Base-by-base conservation (phyloP, 2,888 invertebrate species). In the Siphlonurus alternatus region DNA sequence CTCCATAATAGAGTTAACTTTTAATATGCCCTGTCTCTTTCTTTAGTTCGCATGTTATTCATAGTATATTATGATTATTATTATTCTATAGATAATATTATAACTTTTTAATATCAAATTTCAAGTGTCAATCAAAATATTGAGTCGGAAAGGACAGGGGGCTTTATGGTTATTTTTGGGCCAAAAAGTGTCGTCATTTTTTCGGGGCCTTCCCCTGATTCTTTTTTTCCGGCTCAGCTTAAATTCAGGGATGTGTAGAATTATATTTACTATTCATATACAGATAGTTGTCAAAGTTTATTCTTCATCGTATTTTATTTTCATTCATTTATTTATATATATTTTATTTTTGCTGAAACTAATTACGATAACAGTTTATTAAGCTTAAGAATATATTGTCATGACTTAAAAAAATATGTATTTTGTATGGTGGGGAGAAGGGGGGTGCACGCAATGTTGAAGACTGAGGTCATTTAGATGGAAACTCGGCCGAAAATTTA, bases 131-230 rank as follows among this genome's bases (percentile, higher is more conserved):
- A 68, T 68, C 68, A 68, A 65, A 65, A 66, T 64, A 66, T 59
- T 66, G 67, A 62, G 66, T 62, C 66, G 66, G 64, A 60, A 64
- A 53, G 64, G 67, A 61, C 67, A 66, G 68, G 67, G 66, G 66
- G 65, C 67, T 76, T 76, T 76, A 75, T 76, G 76, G 77, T 76
- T 73, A 76, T 76, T 76, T 76, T 76, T 71, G 70, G 70, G 68
- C 69, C 67, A 69, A 67, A 69, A 68, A 71, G 72, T 70, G 69
- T 68, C 67, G 67, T 68, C 51, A 64, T 59, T 65, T 65, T 69
- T 60, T 67, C 66, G 72, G 69, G 72, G 72, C 72, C 72, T 72
- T 72, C 72, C 72, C 70, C 70, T 70, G 70, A 65, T 66, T 15
- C 67, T 67, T 53, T 18, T 54, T 61, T 56, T 62, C 61, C 66